Base-by-base conservation (phyloP, 2,888 invertebrate genomes). In the Caenorhabditis sp. region DNA sequence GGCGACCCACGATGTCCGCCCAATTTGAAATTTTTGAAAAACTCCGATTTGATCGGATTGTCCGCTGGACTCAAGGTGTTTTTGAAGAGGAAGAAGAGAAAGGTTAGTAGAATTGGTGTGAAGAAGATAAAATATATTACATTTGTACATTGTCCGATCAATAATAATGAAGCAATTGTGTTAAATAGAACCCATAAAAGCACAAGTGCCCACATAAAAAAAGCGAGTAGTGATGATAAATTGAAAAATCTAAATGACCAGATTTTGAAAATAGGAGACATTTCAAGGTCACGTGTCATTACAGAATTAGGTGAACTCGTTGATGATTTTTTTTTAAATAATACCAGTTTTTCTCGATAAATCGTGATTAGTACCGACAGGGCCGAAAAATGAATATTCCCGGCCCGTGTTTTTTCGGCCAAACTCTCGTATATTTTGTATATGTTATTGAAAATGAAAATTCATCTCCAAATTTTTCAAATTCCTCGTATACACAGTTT, bases 1-100 rank as follows among this genome's bases (percentile, higher is more conserved):
- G 78, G 80, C 4, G 78, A 76, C 5, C 80, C 80, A n/a, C 80
- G 78, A 65, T 80, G 80, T 4, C 80, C 80, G 12, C 78, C 80
- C 24, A 77, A 66, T 21, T 60, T 58, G 53, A 80, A 72, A 23
- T 67, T 66, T 43, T 58, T 51, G 68, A 80, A 77, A 62, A 78
- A 78, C n/a, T 37, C 24, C 5, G 73, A 68, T 24, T 50, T 10
- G 0, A 50, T 21, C 2, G 65, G 68, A 24, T 64, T 65, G 14
- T 43, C 43, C 12, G 43, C 8, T 43, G 43, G 14, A 43, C 43
- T 43, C 14, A 43, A 12, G 6, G 43, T 12, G 51, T 73, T 72
- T 26, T 68, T 66, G 37, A 72, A 64, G 12, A 72, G 53, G 17
- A 62, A 67, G 19, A 57, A 73, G 19, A 62, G 51, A 12, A 73